A percentile compares a stretch with the other conserved stretches of the same genome.
phyloP scores from a whole-genome alignment of 2,797 vertebrate species.

The Coregonus sp. region DNA sequence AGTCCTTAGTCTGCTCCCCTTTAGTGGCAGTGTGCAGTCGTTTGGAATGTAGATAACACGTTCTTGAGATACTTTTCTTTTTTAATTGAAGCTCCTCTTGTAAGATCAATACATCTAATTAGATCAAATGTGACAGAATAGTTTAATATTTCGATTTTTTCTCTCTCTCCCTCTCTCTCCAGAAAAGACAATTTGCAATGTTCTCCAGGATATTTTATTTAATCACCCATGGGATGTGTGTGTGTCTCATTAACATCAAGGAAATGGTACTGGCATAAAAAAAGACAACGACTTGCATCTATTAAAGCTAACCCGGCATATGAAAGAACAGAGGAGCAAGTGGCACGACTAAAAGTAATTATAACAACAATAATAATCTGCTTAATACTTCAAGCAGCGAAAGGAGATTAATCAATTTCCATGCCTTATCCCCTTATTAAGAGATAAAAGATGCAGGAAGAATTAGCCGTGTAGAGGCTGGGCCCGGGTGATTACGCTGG shows the following conservation, averaged over 20 bases:
- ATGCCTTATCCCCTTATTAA: slow-evolving; percentile 51
- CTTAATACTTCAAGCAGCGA: slow-evolving; percentile 55
- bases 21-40: slow-evolving; percentile 17
- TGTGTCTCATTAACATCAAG: slow-evolving; percentile 57
- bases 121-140: slow-evolving; percentile 49
- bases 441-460: slow-evolving; percentile 45
- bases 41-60: slow-evolving; percentile 32
- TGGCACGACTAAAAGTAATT: slow-evolving; percentile 57
- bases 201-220: slow-evolving; percentile 47
- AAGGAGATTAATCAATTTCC: slow-evolving; percentile 60
- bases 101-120: slow-evolving; percentile 64
- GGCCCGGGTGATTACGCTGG: neutral
- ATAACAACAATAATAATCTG: slow-evolving; percentile 65
- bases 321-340: slow-evolving; percentile 31
- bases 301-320: slow-evolving; percentile 46
- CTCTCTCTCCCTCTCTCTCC: slow-evolving; percentile 20
- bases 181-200: slow-evolving; percentile 23
- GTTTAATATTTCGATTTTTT: slow-evolving; percentile 30
- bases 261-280: slow-evolving; percentile 55
- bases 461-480: slow-evolving; percentile 28
- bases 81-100: slow-evolving; percentile 38
- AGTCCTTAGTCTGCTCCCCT: slow-evolving; percentile 9
- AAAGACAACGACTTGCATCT: slow-evolving; percentile 53
- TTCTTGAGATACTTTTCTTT: slow-evolving; percentile 39
- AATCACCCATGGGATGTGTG: slow-evolving; percentile 55